Evolutionary conservation across 1,140 invertebrate species (phyloP), one percentile per base, ranked within the genome.

Genomic region (Agrilus planipennis): DNA sequence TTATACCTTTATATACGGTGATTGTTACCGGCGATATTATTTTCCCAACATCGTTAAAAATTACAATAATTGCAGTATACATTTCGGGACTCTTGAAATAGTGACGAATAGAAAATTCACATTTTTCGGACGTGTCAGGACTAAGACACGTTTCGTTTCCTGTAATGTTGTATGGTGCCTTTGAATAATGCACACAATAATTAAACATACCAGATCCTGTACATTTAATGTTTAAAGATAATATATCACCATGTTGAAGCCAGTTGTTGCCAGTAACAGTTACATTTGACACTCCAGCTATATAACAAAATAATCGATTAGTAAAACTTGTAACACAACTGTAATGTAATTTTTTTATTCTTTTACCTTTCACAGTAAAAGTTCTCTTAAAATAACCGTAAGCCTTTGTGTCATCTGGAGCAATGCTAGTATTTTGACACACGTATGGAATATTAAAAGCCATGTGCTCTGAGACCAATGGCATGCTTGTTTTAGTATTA

Each of bases 1-100:
- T n/a, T n/a, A n/a, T 68, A 86, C 84, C 81, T 76, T 85, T 75
- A 60, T 86, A 87, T 56, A 87, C 76, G 50, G 80, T 85, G 19
- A 90, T 74, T 14, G 75, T 76, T 16, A 84, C 65, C 29, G 76
- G 74, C 43, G 75, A 77, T 11, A 83, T 68, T 34, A 64, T 66
- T 46, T 71, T 76, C 2, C 72, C 76, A 12, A 89, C 69, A 42
- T 81, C 75, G 62, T 89, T 89, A 38, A 72, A 65, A 23, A 89
- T 64, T 23, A 86, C 75, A 21, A 86, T 73, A 17, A 88, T 52
- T 30, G 87, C 68, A 0, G 81, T 85, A 48, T 85, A 74, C 23
- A 72, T 67, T 19, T 70, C 70, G 9, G 71, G 66, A 30, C 75
- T 71, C 4, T 69, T 61, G 44, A 87, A 83, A 53, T 79, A 87